Base-by-base conservation (phyloP, 2,888 invertebrate genomes). In the Dilophus febrilis region DNA sequence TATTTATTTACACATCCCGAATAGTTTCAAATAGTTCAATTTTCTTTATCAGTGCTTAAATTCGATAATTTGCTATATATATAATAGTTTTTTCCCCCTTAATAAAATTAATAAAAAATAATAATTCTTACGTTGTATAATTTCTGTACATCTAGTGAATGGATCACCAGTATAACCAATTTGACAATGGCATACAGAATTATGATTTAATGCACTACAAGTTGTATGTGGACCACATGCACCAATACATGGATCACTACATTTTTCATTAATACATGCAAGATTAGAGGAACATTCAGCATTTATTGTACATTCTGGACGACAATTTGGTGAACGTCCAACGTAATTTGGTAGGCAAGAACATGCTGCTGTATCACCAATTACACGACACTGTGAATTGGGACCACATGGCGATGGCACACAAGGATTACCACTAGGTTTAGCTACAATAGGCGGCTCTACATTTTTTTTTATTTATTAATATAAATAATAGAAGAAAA, bases 331-430 rank as follows among this genome's bases (percentile, higher is more conserved):
- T 37, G 88, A 76, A 52, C 85, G 71, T 37, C 90, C 88, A 42
- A 84, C 68, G 57, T 80, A 86, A 53, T 78, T 77, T 31, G 75
- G 68, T 49, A 77, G 62, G 55, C 86, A 87, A 49, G 85, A 83
- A 57, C 87, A 87, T 48, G 81, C 82, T 46, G 84, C 77, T 48
- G 77, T 78, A 53, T 75, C 77, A 45, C 81, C 79, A 49, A 81
- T 70, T 44, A 76, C 70, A 45, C 77, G 71, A 64, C 88, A 88
- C 60, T 83, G 78, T 37, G 86, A 83, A 63, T 86, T 77, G 40
- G 79, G 76, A 46, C 87, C 87, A 59, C 87, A 88, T 16, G 86
- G 85, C 47, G 84, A 78, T 43, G 86, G 84, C 47, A 77, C 59
- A 59, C 88, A 88, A 38, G 85, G 83, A 62, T 84, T 78, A 54